These are phyloP conservation scores for Pygoscelis adeliae DNA, from an alignment of 2,113 vertebrate species.

Conservation along the genomic window DNA sequence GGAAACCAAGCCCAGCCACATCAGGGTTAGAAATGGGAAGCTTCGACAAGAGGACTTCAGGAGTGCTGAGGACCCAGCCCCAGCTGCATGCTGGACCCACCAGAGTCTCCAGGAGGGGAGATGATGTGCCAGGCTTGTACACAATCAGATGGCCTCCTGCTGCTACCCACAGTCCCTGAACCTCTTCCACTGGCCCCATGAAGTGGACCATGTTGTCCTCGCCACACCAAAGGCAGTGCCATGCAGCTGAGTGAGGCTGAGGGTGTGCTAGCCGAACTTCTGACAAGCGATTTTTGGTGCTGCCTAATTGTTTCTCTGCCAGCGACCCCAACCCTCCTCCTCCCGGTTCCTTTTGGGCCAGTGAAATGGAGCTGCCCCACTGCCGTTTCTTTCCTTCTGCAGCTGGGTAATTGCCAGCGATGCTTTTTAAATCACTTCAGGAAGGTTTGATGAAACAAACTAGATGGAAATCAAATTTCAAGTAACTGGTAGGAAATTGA, in stretches of 20 bases:
- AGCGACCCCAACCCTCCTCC: background rate
- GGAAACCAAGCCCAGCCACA: background rate
- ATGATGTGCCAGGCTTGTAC: fast-evolving
- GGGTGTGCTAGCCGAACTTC: background rate
- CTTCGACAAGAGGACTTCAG: background rate
- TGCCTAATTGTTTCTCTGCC: background rate
- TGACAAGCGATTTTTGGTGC: background rate
- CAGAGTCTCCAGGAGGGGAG: background rate
- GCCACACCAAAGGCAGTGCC: background rate
- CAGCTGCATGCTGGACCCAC: background rate
- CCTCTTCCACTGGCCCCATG: background rate
- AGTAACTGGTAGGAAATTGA: constrained; percentile 53
- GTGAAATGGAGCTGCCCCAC: background rate
- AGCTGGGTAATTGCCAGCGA: background rate
- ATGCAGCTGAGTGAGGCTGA: fast-evolving
- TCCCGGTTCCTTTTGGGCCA: background rate
- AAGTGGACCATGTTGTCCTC: fast-evolving
- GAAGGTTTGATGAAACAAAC: constrained; percentile 43
- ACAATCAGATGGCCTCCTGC: too few species aligned
- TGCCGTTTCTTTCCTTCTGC: background rate
- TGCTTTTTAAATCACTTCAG: constrained; percentile 34
- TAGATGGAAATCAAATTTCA: constrained; percentile 57
- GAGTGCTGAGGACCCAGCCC: background rate
- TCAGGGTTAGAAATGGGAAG: background rate
- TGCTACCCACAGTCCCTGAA: background rate